These are phyloP conservation scores for Coregonus suidteri DNA, from an alignment of 2,797 vertebrate species.

Conservation along the genomic window DNA sequence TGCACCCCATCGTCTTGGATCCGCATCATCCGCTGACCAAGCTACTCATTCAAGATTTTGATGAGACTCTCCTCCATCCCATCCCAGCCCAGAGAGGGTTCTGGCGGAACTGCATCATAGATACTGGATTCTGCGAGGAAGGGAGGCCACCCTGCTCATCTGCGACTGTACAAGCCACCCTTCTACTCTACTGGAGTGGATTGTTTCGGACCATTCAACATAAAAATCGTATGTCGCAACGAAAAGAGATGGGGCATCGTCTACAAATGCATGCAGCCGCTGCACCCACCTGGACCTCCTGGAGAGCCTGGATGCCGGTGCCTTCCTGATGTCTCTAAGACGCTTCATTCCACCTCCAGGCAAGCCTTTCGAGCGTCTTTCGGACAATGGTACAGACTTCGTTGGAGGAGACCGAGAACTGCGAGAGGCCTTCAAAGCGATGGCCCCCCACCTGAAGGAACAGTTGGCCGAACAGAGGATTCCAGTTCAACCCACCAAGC, in stretches of 20 bases:
- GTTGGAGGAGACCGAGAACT: conserved; percentile 2
- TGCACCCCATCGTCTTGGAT: too few relatives aligned
- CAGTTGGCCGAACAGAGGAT: conserved; percentile 4
- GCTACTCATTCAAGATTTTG: too few relatives aligned
- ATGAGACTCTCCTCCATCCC: too few relatives aligned
- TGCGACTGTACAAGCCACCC: not conserved
- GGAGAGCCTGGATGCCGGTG: conserved; percentile 13
- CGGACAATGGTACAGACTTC: conserved; percentile 9
- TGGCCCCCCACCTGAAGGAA: not conserved
- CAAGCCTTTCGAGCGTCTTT: not conserved
- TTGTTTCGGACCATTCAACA: conserved; percentile 9
- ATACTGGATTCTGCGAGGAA: too few relatives aligned
- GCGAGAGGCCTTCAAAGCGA: not conserved
- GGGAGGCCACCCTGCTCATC: not conserved
- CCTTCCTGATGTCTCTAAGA: conserved; percentile 8
- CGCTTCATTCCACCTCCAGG: not conserved
- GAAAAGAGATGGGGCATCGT: conserved; percentile 32
- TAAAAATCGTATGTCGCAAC: not conserved
- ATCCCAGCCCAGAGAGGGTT: too few relatives aligned
- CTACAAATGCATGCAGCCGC: conserved; percentile 13
- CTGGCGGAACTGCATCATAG: too few relatives aligned
- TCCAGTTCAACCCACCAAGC: not conserved
- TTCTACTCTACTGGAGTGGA: conserved; percentile 26
- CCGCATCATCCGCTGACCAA: too few relatives aligned
- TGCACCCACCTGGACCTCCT: conserved; percentile 31